Evolutionary conservation across 2,113 vertebrate species (phyloP), one percentile per base, ranked within the genome.

Genomic region (Ammospiza nelsoni): DNA sequence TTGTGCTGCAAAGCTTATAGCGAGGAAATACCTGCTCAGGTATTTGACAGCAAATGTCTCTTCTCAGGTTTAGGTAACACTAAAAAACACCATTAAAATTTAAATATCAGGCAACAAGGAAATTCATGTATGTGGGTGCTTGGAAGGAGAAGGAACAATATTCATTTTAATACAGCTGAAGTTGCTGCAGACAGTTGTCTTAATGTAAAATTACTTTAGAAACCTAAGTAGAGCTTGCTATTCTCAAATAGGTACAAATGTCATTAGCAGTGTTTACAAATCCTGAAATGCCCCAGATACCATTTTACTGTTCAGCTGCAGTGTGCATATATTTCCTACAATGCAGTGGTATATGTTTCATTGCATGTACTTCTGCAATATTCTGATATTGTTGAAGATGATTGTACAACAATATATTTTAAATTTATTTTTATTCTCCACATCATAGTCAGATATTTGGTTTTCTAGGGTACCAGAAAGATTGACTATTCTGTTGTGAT

Each of bases 31-130:
- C 13, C 44, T 65, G 41, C 54, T 89, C 35, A 25, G 57, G 10
- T 95, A 46, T 84, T 92, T 94, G 85, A 54, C 69, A 76, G 69
- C 54, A 89, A 78, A 75, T 75, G 20, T 88, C 5, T 90, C 31
- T 92, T 72, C 35, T 63, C 27, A 5, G 31, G 9, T 65, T 91
- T 79, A 65, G 35, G 43, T 31, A 79, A 55, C 39, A 31, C 25
- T 91, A 13, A 69, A 94, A 89, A 83, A 5, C 25, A 68, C 11
- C 2, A 0, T n/a, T 80, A 61, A 68, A 52, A 67, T 37, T 62
- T 58, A 27, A 49, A 12, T 79, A 87, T 39, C 49, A 62, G 12
- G 23, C 35, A 84, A 43, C 8, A 55, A 73, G 57, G 37, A 91
- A 92, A 82, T 83, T 57, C 3, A 31, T 58, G 6, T 41, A 37